Evolutionary conservation across 2,888 invertebrate species (phyloP).

Genomic region (Orthosia incerta): DNA sequence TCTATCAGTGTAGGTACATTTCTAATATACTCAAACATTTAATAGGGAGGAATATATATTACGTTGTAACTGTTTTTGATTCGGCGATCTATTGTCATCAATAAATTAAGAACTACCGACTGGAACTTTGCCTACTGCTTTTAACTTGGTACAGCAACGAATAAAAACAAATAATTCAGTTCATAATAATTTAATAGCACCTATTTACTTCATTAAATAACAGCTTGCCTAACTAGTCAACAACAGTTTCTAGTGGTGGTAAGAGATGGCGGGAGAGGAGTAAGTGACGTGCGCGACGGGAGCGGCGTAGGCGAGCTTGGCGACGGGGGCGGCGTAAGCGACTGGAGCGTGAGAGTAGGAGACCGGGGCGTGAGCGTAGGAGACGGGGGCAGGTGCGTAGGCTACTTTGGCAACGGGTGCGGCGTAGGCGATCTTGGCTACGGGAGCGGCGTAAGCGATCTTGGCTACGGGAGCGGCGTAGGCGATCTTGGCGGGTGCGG

Average conservation of each 20-base stretch:
- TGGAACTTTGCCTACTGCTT: neutral
- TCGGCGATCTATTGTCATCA: neutral
- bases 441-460: conserved; percentile 74
- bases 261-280: conserved; percentile 83
- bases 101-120: neutral
- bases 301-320: conserved; percentile 67
- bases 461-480: conserved; percentile 73
- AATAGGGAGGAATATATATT: neutral
- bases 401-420: conserved; percentile 77
- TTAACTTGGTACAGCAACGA: neutral
- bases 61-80: neutral
- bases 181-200: conserved; percentile 65
- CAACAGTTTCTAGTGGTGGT: conserved; percentile 79
- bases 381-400: conserved; percentile 81
- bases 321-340: conserved; percentile 69
- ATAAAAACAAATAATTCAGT: conserved; percentile 7
- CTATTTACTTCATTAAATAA: conserved; percentile 48
- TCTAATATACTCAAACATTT: neutral
- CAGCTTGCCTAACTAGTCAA: conserved; percentile 46
- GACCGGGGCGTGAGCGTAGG: conserved; percentile 73
- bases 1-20: neutral
- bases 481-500: conserved; percentile 70
- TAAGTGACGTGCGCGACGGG: conserved; percentile 79
- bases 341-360: conserved; percentile 69
- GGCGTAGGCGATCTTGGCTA: conserved; percentile 68